Conservation (phyloP, 2,797 vertebrate species). For the Centroberyx gerrardi region DNA sequence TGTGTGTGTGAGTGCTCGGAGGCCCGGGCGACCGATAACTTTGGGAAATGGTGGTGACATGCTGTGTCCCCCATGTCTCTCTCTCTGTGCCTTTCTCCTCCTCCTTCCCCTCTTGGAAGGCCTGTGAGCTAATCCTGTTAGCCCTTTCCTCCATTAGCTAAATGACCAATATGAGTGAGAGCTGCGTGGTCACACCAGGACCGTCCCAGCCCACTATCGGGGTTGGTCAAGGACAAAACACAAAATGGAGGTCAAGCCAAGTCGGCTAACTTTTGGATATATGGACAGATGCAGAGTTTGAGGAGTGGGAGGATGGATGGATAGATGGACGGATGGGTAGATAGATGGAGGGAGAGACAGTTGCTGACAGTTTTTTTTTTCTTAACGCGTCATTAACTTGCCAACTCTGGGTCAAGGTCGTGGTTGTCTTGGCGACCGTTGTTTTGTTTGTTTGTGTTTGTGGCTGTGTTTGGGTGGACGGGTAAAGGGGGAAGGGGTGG, state of each 20-base stretch:
- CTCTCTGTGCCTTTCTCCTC: slow-evolving; percentile 46
- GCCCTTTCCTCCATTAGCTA: slow-evolving; percentile 91
- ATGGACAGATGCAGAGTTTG: slow-evolving; percentile 36
- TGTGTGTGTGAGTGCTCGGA: slow-evolving; percentile 63
- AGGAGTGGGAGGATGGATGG: not conserved
- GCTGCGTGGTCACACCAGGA: slow-evolving; percentile 77
- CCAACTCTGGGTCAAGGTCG: slow-evolving; percentile 17
- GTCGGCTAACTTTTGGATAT: slow-evolving; percentile 57
- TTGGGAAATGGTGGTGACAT: slow-evolving; percentile 89
- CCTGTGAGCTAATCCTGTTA: slow-evolving; percentile 92
- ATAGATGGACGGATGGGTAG: not conserved
- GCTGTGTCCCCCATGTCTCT: slow-evolving; percentile 78
- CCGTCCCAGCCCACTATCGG: slow-evolving; percentile 78
- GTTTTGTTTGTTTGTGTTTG: slow-evolving; percentile 37
- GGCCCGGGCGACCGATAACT: slow-evolving; percentile 62
- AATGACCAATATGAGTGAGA: slow-evolving; percentile 95
- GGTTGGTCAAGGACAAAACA: slow-evolving; percentile 89
- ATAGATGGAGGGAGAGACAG: not conserved
- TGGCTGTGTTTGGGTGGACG: slow-evolving; percentile 22
- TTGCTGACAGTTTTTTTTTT: slow-evolving; percentile 1
- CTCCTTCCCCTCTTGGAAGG: slow-evolving; percentile 62
- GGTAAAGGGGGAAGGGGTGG: not conserved
- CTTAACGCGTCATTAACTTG: slow-evolving; percentile 33
- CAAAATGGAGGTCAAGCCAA: slow-evolving; percentile 68
- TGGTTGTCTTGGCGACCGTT: slow-evolving; percentile 74